Percentiles rank a stretch among this genome's conserved stretches.
These are phyloP conservation scores for Chrysolina haemoptera DNA, from an alignment of 2,888 invertebrate genomes.

Conservation along the genomic window DNA sequence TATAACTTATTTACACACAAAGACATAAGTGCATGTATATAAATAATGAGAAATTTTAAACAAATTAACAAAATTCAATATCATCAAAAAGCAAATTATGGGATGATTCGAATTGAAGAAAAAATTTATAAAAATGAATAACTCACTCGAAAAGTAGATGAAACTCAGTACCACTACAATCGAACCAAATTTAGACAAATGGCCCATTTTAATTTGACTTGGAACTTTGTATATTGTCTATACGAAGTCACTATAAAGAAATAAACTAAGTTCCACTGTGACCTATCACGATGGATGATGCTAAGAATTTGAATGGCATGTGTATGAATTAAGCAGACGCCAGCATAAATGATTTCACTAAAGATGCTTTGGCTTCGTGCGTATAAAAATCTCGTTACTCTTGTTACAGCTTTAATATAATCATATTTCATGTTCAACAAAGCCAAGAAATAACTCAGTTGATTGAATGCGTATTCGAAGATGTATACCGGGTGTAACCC, in stretches of 20 bases:
- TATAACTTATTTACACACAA: no score
- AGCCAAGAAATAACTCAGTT: no score
- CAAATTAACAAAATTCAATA: no score
- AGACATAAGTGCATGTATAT: no score
- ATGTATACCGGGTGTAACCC: no score
- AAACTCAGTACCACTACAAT: neutral
- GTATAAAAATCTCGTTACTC: constrained; percentile 21
- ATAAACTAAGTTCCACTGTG: constrained; percentile 4
- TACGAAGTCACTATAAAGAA: neutral
- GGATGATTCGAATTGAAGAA: no score
- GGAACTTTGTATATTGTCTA: neutral
- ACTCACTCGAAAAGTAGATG: constrained; percentile 16
- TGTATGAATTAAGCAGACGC: constrained; percentile 43
- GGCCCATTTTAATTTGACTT: constrained; percentile 1
- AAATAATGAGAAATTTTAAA: no score
- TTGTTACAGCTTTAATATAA: constrained; percentile 3
- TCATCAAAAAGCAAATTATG: no score
- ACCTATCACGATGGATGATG: constrained; percentile 4
- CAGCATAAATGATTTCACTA: constrained; percentile 25
- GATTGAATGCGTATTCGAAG: no score
- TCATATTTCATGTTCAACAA: neutral
- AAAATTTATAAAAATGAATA: neutral
- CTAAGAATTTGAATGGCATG: constrained; percentile 39
- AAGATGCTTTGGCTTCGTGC: constrained; percentile 1
- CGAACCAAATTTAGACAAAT: neutral